Conservation (phyloP, 2,888 invertebrate species). For the Cecidostiba fungosa region DNA sequence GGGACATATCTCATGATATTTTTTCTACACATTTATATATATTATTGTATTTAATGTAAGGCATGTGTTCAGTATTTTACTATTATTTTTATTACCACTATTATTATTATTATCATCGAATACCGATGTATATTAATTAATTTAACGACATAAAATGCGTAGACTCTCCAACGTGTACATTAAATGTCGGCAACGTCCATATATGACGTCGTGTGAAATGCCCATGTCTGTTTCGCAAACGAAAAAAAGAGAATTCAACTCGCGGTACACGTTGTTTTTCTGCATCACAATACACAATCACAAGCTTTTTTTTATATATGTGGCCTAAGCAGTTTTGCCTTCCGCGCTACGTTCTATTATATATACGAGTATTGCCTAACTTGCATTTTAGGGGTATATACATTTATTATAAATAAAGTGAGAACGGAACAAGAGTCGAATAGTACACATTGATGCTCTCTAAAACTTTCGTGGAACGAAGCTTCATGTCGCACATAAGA, state of each 20-base stretch:
- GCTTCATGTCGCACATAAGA: slow-evolving; percentile 10
- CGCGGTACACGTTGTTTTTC: slow-evolving; percentile 13
- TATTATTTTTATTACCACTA: slow-evolving; percentile 43
- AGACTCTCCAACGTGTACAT: not conserved
- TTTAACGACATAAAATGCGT: not conserved
- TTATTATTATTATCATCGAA: not conserved
- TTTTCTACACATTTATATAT: slow-evolving; percentile 54
- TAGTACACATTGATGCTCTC: slow-evolving; percentile 27
- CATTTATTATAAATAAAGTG: slow-evolving; percentile 20
- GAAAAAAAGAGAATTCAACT: slow-evolving; percentile 22
- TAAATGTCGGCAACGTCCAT: not conserved
- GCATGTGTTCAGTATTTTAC: slow-evolving; percentile 62
- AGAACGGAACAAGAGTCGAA: not conserved
- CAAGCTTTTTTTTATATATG: slow-evolving; percentile 28
- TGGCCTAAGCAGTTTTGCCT: slow-evolving; percentile 59
- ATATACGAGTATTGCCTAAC: slow-evolving; percentile 42
- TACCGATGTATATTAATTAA: slow-evolving; percentile 24
- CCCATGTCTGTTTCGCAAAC: slow-evolving; percentile 54
- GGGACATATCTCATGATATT: slow-evolving; percentile 45
- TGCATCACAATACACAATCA: slow-evolving; percentile 17
- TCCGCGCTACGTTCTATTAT: slow-evolving; percentile 30
- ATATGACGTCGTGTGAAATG: slow-evolving; percentile 27
- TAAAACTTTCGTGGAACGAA: slow-evolving; percentile 16
- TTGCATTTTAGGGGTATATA: slow-evolving; percentile 42
- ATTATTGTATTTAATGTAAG: slow-evolving; percentile 49